A percentile compares a stretch with the other conserved stretches of the same genome.
Conservation (phyloP, 1,140 invertebrate genomes). For the Calliphora vicina region DNA sequence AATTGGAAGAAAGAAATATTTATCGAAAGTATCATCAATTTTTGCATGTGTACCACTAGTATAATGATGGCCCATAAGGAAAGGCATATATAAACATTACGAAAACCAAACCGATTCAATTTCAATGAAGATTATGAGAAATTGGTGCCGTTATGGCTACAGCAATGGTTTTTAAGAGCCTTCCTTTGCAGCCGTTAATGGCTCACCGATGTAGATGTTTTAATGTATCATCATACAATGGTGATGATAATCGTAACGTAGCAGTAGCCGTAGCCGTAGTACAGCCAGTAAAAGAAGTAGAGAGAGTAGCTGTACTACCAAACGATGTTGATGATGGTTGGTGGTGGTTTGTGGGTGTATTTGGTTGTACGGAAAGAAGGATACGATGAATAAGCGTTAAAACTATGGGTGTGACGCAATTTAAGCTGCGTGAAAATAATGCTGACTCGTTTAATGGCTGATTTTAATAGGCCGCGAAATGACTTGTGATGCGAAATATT, state of each 20-base stretch:
- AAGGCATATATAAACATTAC: neutral
- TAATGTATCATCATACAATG: constrained; percentile 18
- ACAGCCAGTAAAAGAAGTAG: neutral
- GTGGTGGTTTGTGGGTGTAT: constrained; percentile 11
- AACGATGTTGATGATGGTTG: neutral
- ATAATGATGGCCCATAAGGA: neutral
- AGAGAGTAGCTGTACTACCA: neutral
- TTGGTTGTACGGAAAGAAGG: neutral
- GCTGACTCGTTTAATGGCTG: constrained; percentile 33
- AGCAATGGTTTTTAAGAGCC: constrained; percentile 30
- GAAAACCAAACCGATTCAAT: constrained; percentile 30
- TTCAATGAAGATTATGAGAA: constrained; percentile 34
- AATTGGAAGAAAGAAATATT: too few relatives aligned
- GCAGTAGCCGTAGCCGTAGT: neutral
- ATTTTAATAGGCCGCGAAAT: constrained; percentile 43
- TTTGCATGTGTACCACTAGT: neutral
- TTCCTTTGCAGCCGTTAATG: constrained; percentile 15
- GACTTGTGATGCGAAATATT: constrained; percentile 35
- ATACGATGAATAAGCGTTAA: constrained; percentile 9
- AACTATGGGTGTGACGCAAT: constrained; percentile 31
- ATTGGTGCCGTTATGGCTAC: constrained; percentile 34
- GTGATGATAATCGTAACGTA: constrained; percentile 2
- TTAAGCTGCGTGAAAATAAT: constrained; percentile 35
- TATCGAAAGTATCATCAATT: too few relatives aligned
- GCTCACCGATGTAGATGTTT: constrained; percentile 9